phyloP scores from a whole-genome alignment of 2,797 vertebrate species.

The Etheostoma nigrum region DNA sequence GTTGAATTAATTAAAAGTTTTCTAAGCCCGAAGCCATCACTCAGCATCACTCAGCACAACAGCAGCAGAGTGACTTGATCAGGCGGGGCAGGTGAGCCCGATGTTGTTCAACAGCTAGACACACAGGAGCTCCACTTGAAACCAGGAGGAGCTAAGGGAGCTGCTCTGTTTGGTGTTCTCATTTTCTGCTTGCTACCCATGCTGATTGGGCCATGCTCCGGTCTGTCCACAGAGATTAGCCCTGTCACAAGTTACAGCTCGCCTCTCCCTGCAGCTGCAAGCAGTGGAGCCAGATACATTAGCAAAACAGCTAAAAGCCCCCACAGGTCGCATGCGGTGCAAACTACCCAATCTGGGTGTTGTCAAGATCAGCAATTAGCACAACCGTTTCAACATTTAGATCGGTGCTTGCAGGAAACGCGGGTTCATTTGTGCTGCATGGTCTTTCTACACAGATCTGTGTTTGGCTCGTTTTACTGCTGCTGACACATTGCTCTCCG shows the following conservation, averaged over 20 bases:
- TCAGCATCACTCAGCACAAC: neutral
- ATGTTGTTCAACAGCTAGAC: neutral
- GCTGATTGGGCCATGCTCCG: conserved; percentile 64
- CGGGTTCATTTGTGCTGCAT: conserved; percentile 1
- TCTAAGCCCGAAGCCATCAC: neutral
- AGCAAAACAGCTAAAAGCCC: conserved; percentile 31
- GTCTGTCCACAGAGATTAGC: conserved; percentile 56
- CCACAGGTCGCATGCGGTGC: neutral
- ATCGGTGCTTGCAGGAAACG: neutral
- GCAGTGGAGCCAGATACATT: conserved; percentile 13
- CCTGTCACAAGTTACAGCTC: conserved; percentile 59
- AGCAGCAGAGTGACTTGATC: neutral
- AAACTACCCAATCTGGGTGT: neutral
- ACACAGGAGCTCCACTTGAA: conserved; percentile 22
- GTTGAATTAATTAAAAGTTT: neutral
- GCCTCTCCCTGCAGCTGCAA: conserved; percentile 43
- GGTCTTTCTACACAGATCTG: conserved; percentile 1
- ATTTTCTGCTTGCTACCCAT: conserved; percentile 59
- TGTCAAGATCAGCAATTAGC: conserved; percentile 34
- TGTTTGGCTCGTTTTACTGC: conserved; percentile 3
- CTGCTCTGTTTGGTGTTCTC: conserved; percentile 61
- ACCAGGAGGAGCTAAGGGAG: conserved; percentile 42
- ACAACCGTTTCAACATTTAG: conserved; percentile 5
- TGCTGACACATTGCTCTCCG: conserved; percentile 13
- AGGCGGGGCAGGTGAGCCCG: conserved; percentile 18